A percentile compares a stretch with the other conserved stretches of the same genome.
Evolutionary conservation across 2,797 vertebrate species (phyloP).

Genomic region (Catharus ustulatus): DNA sequence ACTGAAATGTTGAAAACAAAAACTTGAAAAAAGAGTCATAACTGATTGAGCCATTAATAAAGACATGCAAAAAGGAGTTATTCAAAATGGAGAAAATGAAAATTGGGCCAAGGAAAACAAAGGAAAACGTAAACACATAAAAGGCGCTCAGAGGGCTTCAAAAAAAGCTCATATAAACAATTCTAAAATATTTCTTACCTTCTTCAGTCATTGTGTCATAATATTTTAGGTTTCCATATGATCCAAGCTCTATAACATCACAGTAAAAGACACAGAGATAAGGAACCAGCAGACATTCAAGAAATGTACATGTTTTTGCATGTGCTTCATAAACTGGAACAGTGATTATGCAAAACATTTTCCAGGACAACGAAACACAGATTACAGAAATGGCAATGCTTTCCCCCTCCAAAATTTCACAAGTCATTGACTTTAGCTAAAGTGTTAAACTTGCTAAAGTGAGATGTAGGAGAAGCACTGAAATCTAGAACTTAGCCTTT

Average conservation of each 20-base stretch:
- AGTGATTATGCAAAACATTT: conserved; percentile 66
- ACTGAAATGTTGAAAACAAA: conserved; percentile 68
- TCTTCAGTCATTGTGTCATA: conserved; percentile 99
- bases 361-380: conserved; percentile 58
- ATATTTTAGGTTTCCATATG: conserved; percentile 99
- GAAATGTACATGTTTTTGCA: conserved; percentile 72
- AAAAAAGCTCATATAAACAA: conserved; percentile 72
- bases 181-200: conserved; percentile 92
- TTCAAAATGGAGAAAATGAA: conserved; percentile 53
- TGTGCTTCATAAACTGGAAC: conserved; percentile 75
- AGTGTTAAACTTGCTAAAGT: not conserved
- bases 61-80: conserved; percentile 79
- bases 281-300: conserved; percentile 89
- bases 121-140: conserved; percentile 67
- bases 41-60: conserved; percentile 79
- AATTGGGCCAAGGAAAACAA: conserved; percentile 57
- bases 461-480: not conserved
- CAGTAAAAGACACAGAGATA: conserved; percentile 97
- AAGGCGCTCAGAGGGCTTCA: conserved; percentile 44
- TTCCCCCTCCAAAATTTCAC: conserved; percentile 28
- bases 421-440: conserved; percentile 15
- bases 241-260: conserved; percentile 99
- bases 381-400: conserved; percentile 45
- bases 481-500: not conserved
- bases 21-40: conserved; percentile 33